These are phyloP conservation scores for Temnothorax unifasciatus DNA, from an alignment of 2,888 invertebrate genomes.

Conservation along the genomic window DNA sequence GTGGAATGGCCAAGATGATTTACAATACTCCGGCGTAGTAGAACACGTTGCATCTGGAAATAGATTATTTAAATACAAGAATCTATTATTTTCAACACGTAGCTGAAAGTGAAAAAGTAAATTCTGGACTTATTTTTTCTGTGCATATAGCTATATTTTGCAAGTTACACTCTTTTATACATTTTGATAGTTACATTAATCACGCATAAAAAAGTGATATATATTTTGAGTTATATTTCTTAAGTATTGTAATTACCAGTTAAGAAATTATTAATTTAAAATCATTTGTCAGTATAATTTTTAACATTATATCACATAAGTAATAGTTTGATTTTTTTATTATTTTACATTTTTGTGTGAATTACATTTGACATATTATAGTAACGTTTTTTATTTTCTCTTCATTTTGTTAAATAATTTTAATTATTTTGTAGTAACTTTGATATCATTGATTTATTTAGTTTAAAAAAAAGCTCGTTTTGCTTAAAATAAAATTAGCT, in stretches of 20 bases:
- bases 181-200: neutral
- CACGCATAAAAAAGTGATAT: neutral
- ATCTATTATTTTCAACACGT: neutral
- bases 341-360: neutral
- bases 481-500: neutral
- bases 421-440: neutral
- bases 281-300: neutral
- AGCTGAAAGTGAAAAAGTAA: neutral
- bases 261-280: neutral
- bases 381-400: neutral
- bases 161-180: neutral
- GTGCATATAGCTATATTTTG: neutral
- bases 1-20: constrained; percentile 21
- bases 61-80: neutral
- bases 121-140: neutral
- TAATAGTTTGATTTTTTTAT: neutral
- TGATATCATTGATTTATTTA: neutral
- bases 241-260: constrained; percentile 12
- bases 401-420: neutral
- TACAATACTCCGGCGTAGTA: constrained; percentile 6
- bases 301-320: neutral
- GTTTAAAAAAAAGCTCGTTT: neutral
- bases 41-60: neutral
- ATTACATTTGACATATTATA: neutral
- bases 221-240: neutral